These are phyloP conservation scores for Acrocephalus scirpaceus DNA, from an alignment of 2,797 vertebrate genomes.

Conservation along the genomic window DNA sequence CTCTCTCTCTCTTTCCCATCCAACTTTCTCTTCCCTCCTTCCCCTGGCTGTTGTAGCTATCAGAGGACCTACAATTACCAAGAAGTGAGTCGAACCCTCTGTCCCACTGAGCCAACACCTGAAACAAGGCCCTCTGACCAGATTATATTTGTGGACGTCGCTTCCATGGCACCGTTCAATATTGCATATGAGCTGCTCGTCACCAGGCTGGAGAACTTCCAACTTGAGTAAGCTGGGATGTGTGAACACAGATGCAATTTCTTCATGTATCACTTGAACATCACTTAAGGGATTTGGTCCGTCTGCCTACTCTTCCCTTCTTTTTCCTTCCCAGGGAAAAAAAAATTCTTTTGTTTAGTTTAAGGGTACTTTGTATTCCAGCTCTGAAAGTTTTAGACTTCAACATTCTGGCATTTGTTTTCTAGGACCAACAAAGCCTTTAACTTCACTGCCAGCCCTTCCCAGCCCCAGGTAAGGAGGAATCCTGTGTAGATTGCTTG, in stretches of 20 bases:
- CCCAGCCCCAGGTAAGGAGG: slow-evolving; percentile 81
- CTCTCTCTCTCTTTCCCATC: background rate
- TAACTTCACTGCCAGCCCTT: slow-evolving; percentile 81
- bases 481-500: background rate
- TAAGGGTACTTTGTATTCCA: background rate
- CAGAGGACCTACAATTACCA: slow-evolving; percentile 81
- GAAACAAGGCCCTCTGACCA: slow-evolving; percentile 72
- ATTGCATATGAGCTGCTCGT: slow-evolving; percentile 77
- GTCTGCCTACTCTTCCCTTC: background rate
- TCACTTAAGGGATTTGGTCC: background rate
- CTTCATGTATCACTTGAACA: background rate
- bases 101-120: slow-evolving; percentile 75
- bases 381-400: background rate
- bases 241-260: background rate
- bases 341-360: background rate
- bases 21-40: background rate
- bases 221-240: slow-evolving; percentile 76
- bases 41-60: slow-evolving; percentile 59
- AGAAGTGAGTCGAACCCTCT: slow-evolving; percentile 83
- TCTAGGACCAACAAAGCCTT: slow-evolving; percentile 76
- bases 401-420: slow-evolving; percentile 10
- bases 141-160: slow-evolving; percentile 78
- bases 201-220: slow-evolving; percentile 77
- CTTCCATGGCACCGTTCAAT: slow-evolving; percentile 79
- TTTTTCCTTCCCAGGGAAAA: background rate